These are phyloP conservation scores for Panonychus citri DNA, from an alignment of 1,140 invertebrate genomes.

Conservation along the genomic window DNA sequence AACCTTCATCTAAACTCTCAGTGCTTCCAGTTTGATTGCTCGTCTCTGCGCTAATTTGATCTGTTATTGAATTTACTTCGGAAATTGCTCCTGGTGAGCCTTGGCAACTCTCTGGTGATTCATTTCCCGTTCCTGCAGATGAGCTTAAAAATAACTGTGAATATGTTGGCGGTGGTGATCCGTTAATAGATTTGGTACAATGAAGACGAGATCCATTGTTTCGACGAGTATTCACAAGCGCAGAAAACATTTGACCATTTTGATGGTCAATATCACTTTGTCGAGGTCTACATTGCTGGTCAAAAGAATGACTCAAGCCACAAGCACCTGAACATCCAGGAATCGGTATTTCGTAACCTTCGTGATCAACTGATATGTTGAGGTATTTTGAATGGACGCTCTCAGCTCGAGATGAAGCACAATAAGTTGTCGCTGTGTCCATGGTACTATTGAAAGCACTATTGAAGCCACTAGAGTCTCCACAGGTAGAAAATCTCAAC, in stretches of 20 bases:
- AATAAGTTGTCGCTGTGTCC: background rate
- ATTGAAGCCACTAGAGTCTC: too few species aligned
- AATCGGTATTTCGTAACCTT: background rate
- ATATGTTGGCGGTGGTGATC: background rate
- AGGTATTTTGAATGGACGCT: background rate
- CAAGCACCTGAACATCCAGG: background rate
- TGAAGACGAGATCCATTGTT: background rate
- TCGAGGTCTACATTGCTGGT: background rate
- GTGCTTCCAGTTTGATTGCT: background rate
- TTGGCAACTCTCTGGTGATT: background rate
- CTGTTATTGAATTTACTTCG: background rate
- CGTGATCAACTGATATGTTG: background rate
- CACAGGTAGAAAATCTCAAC: background rate
- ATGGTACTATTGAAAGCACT: background rate
- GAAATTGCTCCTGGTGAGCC: background rate
- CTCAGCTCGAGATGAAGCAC: background rate
- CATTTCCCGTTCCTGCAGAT: background rate
- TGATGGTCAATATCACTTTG: background rate
- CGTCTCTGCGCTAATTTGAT: background rate
- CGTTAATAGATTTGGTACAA: background rate
- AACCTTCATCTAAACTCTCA: background rate
- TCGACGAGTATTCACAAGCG: background rate
- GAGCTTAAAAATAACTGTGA: background rate
- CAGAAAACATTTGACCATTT: background rate
- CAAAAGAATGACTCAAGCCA: background rate